These are phyloP conservation scores for Cylindroiulus punctatus DNA, from an alignment of 2,888 invertebrate genomes.

Conservation along the genomic window DNA sequence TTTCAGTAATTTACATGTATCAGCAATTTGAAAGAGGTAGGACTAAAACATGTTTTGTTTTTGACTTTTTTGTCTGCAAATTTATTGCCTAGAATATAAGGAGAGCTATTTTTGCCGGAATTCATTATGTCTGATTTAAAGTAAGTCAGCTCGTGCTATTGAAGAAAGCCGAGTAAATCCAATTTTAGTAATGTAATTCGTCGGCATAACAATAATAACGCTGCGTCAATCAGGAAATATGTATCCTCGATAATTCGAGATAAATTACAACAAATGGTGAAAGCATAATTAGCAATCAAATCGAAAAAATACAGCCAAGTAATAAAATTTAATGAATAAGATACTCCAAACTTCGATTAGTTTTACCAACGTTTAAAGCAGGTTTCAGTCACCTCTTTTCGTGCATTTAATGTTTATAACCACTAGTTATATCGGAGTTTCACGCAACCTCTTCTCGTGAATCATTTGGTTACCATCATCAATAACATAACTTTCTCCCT, in stretches of 20 bases:
- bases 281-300: not conserved
- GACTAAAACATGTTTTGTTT: constrained; percentile 21
- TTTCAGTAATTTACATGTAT: constrained; percentile 44
- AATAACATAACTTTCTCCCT: not conserved
- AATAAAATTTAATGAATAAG: not conserved
- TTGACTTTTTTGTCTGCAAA: not conserved
- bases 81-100: not conserved
- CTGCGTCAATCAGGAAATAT: not conserved
- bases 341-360: not conserved
- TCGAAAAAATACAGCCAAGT: too few species aligned
- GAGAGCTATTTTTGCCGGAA: not conserved
- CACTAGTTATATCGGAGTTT: not conserved
- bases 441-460: too few species aligned
- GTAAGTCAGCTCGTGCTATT: not conserved
- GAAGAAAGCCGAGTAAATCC: not conserved
- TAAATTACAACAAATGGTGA: not conserved
- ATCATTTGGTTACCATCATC: not conserved
- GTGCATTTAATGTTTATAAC: not conserved
- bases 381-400: too few species aligned
- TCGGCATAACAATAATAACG: not conserved
- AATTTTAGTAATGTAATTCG: not conserved
- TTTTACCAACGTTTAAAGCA: not conserved
- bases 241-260: not conserved
- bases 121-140: not conserved
- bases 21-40: constrained; percentile 36